Evolutionary conservation across 2,113 vertebrate genomes (phyloP).

Genomic region (Leptodactylus fuscus): DNA sequence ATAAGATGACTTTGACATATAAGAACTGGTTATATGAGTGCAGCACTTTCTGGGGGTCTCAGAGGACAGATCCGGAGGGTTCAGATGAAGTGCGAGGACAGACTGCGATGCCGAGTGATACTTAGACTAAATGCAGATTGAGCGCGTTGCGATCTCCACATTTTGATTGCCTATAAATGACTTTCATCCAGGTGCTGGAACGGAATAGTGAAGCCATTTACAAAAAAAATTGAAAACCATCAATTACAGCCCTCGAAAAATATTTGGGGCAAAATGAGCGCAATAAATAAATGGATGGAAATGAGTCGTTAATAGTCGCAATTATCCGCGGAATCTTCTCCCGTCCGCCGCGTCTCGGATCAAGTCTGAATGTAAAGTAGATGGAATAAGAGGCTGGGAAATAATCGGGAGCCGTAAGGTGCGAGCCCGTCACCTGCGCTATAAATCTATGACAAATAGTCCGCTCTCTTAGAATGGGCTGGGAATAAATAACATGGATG

Average conservation of each 20-base stretch:
- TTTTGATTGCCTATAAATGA: constrained; percentile 40
- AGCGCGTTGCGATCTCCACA: constrained; percentile 7
- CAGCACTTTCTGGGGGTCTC: not conserved
- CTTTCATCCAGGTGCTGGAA: not conserved
- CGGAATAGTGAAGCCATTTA: constrained; percentile 18
- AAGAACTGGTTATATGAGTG: not conserved
- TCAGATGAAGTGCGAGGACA: not conserved
- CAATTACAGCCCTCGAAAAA: constrained; percentile 12
- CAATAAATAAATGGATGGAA: not conserved
- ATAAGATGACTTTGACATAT: too few relatives aligned
- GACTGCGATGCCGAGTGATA: not conserved
- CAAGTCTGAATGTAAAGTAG: not conserved
- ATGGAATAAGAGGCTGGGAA: not conserved
- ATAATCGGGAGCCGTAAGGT: not conserved
- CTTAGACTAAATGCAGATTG: not conserved
- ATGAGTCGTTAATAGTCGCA: constrained; percentile 22
- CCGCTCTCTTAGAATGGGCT: not conserved
- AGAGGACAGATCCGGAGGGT: not conserved
- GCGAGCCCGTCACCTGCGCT: not conserved
- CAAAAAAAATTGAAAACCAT: constrained; percentile 14
- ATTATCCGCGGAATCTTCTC: not conserved
- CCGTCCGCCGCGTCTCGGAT: not conserved
- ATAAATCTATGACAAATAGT: not conserved
- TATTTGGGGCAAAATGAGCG: not conserved
- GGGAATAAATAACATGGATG: not conserved